Evolutionary conservation across 2,797 vertebrate species (phyloP).

Genomic region (Myiotriccus ornatus): DNA sequence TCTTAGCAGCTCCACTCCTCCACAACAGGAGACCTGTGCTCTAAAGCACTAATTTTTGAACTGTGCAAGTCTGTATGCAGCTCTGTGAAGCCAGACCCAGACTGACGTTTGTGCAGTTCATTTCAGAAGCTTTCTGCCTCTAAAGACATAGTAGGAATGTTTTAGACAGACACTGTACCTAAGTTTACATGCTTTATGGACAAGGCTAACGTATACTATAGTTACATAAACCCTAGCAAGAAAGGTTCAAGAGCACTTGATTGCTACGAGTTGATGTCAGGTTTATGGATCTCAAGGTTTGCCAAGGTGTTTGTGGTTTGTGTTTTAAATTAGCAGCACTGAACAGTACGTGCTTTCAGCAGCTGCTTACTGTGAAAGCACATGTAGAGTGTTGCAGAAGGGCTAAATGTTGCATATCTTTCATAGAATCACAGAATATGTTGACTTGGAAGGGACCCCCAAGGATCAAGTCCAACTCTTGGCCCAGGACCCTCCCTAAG

Average conservation of each 20-base stretch:
- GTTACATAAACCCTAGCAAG: neutral
- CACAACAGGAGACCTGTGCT: neutral
- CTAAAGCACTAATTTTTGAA: neutral
- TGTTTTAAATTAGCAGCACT: constrained; percentile 13
- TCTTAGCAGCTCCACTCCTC: neutral
- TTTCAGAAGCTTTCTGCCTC: neutral
- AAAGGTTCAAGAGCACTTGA: neutral
- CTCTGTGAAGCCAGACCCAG: neutral
- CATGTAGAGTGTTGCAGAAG: neutral
- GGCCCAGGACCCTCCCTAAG: neutral
- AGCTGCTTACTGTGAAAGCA: neutral
- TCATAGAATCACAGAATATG: neutral
- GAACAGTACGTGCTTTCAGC: neutral
- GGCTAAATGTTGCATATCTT: neutral
- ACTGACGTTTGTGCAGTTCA: neutral
- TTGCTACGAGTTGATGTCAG: neutral
- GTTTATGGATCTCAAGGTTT: neutral
- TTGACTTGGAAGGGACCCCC: neutral
- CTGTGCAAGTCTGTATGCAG: neutral
- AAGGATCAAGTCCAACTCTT: neutral
- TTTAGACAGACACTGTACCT: neutral
- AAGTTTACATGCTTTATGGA: neutral
- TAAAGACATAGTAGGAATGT: neutral
- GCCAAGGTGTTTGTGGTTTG: neutral
- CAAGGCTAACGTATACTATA: neutral